Conservation (phyloP, 2,113 vertebrate species). For the Argyrosomus japonicus region DNA sequence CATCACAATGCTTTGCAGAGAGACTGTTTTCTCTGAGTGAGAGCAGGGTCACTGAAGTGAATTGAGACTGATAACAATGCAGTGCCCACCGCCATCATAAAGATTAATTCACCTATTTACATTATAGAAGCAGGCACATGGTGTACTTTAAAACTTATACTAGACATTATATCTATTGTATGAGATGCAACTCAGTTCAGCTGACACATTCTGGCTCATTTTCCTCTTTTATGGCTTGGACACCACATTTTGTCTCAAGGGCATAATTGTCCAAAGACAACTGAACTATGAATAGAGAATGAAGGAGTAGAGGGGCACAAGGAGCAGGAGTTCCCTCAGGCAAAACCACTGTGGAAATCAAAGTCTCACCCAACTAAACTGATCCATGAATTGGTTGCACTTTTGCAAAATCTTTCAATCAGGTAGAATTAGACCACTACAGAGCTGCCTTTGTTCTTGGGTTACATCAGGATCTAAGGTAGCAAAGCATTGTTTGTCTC, state of each 20-base stretch:
- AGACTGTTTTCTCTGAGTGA: constrained; percentile 26
- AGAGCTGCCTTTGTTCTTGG: background rate
- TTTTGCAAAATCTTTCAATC: background rate
- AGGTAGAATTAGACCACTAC: background rate
- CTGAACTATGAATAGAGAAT: constrained; percentile 3
- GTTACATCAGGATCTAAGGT: background rate
- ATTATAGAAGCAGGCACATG: background rate
- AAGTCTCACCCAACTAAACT: background rate
- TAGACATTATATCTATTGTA: background rate
- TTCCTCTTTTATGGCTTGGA: constrained; percentile 3
- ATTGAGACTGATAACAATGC: constrained; percentile 65
- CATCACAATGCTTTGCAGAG: constrained; percentile 26
- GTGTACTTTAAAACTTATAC: background rate
- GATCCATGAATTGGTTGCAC: background rate
- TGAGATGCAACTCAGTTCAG: background rate
- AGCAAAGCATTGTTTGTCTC: constrained; percentile 73
- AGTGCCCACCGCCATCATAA: constrained; percentile 1
- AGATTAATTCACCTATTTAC: background rate
- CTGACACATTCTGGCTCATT: background rate
- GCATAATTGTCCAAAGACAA: constrained; percentile 25
- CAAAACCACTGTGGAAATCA: constrained; percentile 30
- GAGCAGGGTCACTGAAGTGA: constrained; percentile 31
- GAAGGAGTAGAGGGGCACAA: background rate
- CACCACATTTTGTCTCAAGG: constrained; percentile 19
- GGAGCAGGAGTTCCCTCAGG: constrained; percentile 17